Conservation (phyloP, 1,140 invertebrate species). For the Araneus ventricosus region DNA sequence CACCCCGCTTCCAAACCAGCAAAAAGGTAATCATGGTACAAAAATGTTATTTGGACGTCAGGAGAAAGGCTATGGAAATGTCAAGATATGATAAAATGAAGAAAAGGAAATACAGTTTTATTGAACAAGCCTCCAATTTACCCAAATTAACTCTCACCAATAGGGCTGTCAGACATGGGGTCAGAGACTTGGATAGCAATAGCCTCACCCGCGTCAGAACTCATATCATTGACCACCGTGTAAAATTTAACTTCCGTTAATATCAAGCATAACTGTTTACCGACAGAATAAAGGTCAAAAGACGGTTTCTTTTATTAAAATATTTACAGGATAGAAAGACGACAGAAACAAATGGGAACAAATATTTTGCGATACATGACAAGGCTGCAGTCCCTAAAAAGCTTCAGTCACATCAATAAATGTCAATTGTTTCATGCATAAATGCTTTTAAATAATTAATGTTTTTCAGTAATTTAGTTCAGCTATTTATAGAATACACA, state of each 20-base stretch:
- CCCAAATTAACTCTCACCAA: background rate
- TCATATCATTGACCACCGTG: background rate
- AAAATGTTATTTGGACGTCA: conserved; percentile 1
- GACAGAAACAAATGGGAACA: too few relatives aligned
- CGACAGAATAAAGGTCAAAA: background rate
- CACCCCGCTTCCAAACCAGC: background rate
- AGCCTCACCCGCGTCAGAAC: background rate
- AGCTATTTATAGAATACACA: too few relatives aligned
- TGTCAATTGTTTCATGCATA: too few relatives aligned
- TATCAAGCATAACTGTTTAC: background rate
- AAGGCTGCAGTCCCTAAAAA: too few relatives aligned
- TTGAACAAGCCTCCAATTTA: conserved; percentile 34
- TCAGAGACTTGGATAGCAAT: background rate
- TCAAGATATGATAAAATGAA: conserved; percentile 2
- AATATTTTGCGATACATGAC: too few relatives aligned
- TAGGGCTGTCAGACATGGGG: background rate
- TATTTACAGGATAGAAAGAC: too few relatives aligned
- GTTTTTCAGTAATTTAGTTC: too few relatives aligned
- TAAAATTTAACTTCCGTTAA: background rate
- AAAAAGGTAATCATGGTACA: conserved; percentile 14
- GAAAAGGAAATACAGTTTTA: conserved; percentile 46
- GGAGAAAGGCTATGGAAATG: conserved; percentile 12
- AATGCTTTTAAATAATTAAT: too few relatives aligned
- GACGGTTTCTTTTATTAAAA: too few relatives aligned
- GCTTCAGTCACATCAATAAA: too few relatives aligned